A percentile compares a stretch with the other conserved stretches of the same genome.
These are phyloP conservation scores for Tapirus terrestris DNA, from an alignment of 2,113 vertebrate species.

Conservation along the genomic window DNA sequence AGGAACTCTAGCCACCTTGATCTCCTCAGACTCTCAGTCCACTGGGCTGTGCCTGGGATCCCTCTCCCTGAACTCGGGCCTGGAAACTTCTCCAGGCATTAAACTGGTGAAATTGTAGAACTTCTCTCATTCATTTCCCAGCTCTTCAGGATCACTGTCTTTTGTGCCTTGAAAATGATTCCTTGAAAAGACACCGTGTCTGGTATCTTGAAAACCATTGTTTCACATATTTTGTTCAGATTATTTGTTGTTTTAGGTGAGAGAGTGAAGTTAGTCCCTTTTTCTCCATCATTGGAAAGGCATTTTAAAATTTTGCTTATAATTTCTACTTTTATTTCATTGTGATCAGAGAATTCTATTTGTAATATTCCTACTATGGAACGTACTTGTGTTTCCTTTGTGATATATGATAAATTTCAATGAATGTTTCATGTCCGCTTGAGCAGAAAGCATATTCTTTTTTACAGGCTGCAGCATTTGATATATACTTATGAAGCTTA, in stretches of 20 bases:
- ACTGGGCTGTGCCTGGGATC: background rate
- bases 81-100: background rate
- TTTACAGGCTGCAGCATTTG: background rate
- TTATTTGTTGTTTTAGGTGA: background rate
- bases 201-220: background rate
- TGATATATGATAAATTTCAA: background rate
- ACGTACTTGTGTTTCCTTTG: background rate
- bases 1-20: background rate
- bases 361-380: background rate
- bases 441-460: slow-evolving; percentile 9
- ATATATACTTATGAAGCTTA: background rate
- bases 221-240: background rate
- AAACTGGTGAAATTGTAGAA: background rate
- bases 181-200: too few species aligned
- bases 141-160: background rate
- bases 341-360: background rate
- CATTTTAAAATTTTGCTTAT: background rate
- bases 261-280: background rate
- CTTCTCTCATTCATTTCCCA: background rate
- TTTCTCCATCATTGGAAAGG: background rate
- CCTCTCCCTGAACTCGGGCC: background rate
- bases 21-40: background rate
- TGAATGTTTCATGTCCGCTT: background rate
- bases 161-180: background rate
- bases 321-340: background rate